Conservation (phyloP, 2,113 vertebrate genomes). For the Daubentonia madagascariensis region DNA sequence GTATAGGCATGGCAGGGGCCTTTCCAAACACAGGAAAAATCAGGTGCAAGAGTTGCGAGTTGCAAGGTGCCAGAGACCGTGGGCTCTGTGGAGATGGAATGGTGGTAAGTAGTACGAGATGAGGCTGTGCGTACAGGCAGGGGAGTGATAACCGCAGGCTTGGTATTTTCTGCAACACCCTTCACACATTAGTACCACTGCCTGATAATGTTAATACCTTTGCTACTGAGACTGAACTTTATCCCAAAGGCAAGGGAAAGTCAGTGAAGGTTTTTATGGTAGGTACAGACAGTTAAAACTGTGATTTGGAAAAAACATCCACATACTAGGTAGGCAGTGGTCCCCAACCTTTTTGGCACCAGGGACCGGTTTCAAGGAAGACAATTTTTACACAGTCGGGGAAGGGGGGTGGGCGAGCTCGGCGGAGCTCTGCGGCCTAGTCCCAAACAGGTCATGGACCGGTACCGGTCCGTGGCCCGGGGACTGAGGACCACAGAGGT, state of each 20-base stretch:
- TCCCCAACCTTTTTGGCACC: too few species aligned
- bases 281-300: not conserved
- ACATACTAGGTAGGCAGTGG: not conserved
- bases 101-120: not conserved
- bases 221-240: not conserved
- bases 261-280: not conserved
- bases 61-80: not conserved
- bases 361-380: too few species aligned
- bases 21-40: not conserved
- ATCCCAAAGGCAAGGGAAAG: not conserved
- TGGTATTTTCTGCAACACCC: not conserved
- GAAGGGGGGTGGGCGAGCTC: too few species aligned
- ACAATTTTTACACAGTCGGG: too few species aligned
- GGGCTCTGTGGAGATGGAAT: not conserved
- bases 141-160: not conserved
- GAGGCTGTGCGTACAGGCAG: not conserved
- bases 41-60: not conserved
- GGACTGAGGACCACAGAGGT: too few species aligned
- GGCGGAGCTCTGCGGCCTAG: too few species aligned
- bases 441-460: too few species aligned
- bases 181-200: not conserved
- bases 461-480: too few species aligned
- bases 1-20: not conserved
- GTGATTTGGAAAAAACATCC: not conserved
- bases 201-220: too few species aligned